Percentiles rank a stretch among this genome's conserved stretches.
These are phyloP conservation scores for Patella depressa DNA, from an alignment of 2,888 invertebrate genomes.

Conservation along the genomic window DNA sequence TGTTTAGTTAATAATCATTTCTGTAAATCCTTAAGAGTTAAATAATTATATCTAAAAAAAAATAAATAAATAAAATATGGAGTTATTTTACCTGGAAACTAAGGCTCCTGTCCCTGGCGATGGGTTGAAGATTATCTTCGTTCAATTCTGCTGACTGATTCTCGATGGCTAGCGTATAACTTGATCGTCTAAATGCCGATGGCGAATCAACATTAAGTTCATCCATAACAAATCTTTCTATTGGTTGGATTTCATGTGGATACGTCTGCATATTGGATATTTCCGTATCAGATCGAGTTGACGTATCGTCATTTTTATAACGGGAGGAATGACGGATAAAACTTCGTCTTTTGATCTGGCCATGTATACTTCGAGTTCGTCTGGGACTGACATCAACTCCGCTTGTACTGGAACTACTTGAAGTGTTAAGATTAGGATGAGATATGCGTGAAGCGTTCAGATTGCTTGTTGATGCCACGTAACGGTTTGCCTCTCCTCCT, in stretches of 20 bases:
- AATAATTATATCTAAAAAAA: no score
- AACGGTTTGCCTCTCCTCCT: slow-evolving; percentile 1
- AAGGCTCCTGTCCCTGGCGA: slow-evolving; percentile 39
- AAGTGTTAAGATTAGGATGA: slow-evolving; percentile 40
- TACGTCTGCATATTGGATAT: neutral
- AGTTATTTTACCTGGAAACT: slow-evolving; percentile 35
- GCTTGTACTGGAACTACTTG: slow-evolving; percentile 54
- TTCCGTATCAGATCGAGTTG: neutral
- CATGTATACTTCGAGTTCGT: slow-evolving; percentile 39
- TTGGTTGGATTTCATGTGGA: neutral
- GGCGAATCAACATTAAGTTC: neutral
- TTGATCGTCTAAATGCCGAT: slow-evolving; percentile 31
- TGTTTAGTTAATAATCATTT: no score
- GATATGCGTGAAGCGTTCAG: neutral
- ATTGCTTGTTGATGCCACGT: no score
- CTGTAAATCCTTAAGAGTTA: no score
- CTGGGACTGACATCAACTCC: slow-evolving; percentile 46
- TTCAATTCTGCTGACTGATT: slow-evolving; percentile 26
- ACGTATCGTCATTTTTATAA: neutral
- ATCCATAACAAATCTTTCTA: neutral
- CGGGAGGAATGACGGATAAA: slow-evolving; percentile 32
- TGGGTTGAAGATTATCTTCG: slow-evolving; percentile 23
- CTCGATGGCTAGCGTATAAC: slow-evolving; percentile 43
- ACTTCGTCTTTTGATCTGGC: slow-evolving; percentile 32
- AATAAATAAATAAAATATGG: no score